Conservation (phyloP, 2,888 invertebrate species). For the Drosophila planitibia region DNA sequence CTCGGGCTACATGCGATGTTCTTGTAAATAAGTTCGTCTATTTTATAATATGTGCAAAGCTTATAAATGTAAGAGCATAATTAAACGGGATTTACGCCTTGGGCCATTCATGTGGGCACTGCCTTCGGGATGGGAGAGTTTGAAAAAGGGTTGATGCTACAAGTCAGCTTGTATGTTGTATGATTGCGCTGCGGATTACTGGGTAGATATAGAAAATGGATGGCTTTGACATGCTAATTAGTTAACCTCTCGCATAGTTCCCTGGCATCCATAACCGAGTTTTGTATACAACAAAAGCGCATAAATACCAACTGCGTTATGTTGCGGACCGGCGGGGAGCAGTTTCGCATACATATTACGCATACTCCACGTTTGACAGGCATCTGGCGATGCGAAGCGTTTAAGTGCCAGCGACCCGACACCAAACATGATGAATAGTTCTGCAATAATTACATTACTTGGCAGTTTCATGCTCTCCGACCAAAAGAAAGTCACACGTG, state of each 20-base stretch:
- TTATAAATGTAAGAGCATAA: conserved; percentile 66
- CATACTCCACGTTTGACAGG: conserved; percentile 55
- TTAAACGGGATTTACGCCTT: conserved; percentile 70
- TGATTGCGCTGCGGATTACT: conserved; percentile 40
- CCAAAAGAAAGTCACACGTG: conserved; percentile 74
- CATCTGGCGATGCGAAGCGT: conserved; percentile 44
- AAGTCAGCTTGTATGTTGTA: conserved; percentile 1
- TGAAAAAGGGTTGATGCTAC: conserved; percentile 3
- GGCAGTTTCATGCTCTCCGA: conserved; percentile 67
- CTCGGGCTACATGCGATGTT: conserved; percentile 24
- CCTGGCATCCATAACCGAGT: conserved; percentile 20
- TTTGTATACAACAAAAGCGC: conserved; percentile 34
- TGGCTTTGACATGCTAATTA: conserved; percentile 80
- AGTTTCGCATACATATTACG: conserved; percentile 18
- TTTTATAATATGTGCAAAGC: conserved; percentile 64
- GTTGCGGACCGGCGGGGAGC: conserved; percentile 5
- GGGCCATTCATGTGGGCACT: conserved; percentile 28
- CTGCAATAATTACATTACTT: conserved; percentile 77
- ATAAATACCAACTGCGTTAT: conserved; percentile 32
- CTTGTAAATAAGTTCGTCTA: conserved; percentile 38
- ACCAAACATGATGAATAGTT: conserved; percentile 78
- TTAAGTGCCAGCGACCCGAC: conserved; percentile 61
- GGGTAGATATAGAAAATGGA: conserved; percentile 60
- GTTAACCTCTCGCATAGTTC: conserved; percentile 63
- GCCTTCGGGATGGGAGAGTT: not conserved